Evolutionary conservation across 2,113 vertebrate genomes (phyloP).

Genomic region (Donacobius atricapilla): DNA sequence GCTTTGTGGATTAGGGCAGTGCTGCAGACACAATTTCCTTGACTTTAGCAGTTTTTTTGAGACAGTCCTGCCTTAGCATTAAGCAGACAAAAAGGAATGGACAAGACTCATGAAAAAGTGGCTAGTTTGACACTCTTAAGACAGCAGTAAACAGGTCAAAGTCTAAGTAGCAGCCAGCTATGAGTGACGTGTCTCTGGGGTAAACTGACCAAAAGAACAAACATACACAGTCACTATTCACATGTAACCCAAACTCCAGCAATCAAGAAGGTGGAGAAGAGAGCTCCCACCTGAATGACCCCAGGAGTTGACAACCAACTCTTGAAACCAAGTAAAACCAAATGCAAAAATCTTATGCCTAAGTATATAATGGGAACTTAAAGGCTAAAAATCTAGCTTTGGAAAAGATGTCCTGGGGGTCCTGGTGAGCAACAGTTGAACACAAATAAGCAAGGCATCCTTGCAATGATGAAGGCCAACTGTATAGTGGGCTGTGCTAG

Average conservation of each 20-base stretch:
- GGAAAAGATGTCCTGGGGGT: background rate
- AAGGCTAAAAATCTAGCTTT: background rate
- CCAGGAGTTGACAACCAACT: background rate
- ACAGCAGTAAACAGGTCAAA: background rate
- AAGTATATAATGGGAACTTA: fast-evolving
- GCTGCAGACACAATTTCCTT: background rate
- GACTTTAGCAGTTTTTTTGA: background rate
- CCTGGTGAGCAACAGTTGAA: background rate
- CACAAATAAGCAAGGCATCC: background rate
- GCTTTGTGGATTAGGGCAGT: background rate
- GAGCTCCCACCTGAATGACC: background rate
- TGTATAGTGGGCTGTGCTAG: background rate
- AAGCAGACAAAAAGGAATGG: background rate
- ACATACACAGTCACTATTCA: background rate
- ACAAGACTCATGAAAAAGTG: background rate
- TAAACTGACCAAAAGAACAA: background rate
- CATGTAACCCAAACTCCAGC: background rate
- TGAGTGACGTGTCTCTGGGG: fast-evolving
- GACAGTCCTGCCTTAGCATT: background rate
- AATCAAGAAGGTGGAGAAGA: background rate
- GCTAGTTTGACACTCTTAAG: background rate
- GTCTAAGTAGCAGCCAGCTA: background rate
- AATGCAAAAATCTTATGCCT: background rate
- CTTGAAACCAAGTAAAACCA: background rate
- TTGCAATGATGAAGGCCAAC: background rate